These are phyloP conservation scores for Poecilobothrus nobilitatus DNA, from an alignment of 2,888 invertebrate genomes.

Conservation along the genomic window DNA sequence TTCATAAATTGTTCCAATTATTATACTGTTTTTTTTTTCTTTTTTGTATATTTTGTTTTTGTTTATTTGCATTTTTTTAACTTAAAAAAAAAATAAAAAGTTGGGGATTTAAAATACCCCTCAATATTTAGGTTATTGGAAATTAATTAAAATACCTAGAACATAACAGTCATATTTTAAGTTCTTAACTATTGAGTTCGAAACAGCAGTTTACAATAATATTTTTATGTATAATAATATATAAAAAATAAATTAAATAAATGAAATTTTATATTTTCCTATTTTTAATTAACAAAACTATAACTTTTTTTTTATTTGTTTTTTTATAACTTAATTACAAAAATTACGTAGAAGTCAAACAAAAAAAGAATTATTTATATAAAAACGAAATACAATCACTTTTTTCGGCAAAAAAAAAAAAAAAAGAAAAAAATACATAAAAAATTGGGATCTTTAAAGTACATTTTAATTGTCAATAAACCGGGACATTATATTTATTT, in stretches of 20 bases:
- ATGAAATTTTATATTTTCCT: background rate
- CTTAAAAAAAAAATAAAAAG: background rate
- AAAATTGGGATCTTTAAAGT: no score
- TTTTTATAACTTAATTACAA: no score
- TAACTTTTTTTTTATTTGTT: no score
- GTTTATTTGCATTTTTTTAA: background rate
- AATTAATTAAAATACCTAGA: background rate
- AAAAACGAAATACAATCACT: no score
- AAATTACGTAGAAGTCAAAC: no score
- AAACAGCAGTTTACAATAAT: background rate
- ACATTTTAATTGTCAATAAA: no score
- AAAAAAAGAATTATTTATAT: no score
- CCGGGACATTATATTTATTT: background rate
- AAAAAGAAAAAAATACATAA: no score
- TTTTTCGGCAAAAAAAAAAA: background rate
- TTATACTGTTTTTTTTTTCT: background rate
- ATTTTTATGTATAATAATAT: background rate
- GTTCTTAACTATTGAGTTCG: background rate
- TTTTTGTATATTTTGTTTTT: background rate
- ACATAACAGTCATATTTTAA: background rate
- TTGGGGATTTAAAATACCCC: background rate
- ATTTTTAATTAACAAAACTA: no score
- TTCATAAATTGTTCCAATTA: background rate
- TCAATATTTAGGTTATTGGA: background rate
- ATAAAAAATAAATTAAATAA: background rate